Evolutionary conservation across 2,797 vertebrate species (phyloP).

Genomic region (Amblyraja radiata): DNA sequence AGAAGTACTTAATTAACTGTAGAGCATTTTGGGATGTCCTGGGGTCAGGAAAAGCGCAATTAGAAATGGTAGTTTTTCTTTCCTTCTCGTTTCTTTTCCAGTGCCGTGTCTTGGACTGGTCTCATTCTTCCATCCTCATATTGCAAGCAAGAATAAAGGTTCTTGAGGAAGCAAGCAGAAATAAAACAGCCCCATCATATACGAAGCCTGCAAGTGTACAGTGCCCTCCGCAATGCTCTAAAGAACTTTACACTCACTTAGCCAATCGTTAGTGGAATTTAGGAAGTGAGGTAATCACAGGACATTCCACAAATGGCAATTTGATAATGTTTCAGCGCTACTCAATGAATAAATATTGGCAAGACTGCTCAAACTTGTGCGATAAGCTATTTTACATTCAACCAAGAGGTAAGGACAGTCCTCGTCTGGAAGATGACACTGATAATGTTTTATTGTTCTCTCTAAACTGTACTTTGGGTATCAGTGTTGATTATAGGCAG

Average conservation of each 20-base stretch:
- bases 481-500: not conserved
- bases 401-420: not conserved
- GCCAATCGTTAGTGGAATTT: not conserved
- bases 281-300: not conserved
- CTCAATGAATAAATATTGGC: not conserved
- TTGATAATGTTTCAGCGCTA: not conserved
- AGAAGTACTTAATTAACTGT: conserved; percentile 8
- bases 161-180: too few species aligned
- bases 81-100: not conserved
- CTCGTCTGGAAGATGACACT: not conserved
- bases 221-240: not conserved
- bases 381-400: not conserved
- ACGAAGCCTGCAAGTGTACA: not conserved
- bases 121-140: not conserved
- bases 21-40: not conserved
- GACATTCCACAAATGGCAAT: not conserved
- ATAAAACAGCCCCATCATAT: not conserved
- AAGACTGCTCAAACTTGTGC: not conserved
- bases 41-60: not conserved
- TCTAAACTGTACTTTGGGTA: not conserved
- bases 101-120: not conserved
- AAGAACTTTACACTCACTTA: not conserved
- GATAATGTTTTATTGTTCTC: not conserved
- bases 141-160: not conserved
- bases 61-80: not conserved